Base-by-base conservation (phyloP, 2,113 vertebrate genomes). In the Oxyura jamaicensis region DNA sequence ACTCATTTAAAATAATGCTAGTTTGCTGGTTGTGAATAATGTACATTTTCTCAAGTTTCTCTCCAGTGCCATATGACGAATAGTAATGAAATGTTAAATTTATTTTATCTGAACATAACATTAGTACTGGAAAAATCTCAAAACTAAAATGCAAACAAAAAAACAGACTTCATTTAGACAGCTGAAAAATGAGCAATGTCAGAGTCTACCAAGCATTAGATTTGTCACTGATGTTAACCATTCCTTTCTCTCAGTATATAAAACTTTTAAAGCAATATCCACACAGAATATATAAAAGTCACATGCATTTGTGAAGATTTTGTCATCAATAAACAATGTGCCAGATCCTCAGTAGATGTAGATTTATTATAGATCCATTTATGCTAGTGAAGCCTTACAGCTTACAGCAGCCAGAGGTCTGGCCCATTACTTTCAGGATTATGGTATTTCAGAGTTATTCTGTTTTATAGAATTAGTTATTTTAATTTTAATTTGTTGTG, bases 51-150 rank as follows among this genome's bases (percentile, higher is more conserved):
- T 91, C 42, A 73, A 90, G 63, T 87, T 92, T 84, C 4, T 79
- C 48, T 56, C 42, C 39, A 73, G 26, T 68, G 13, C 4, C 33
- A 17, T 60, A 78, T 33, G 35, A 88, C 86, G 66, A 95, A 91
- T 75, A 89, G 33, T 53, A 92, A 82, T 39, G 60, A 88, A 81
- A 21, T 10, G 26, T 62, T 91, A 91, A 91, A 84, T 87, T 92
- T 60, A 72, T 93, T 93, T 95, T 93, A 74, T 79, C 53, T 84
- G 26, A 71, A 66, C 23, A 42, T 89, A 81, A 75, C 33, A 2
- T 0, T 66, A 74, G 90, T 83, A 78, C 20, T 26, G 35, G 8
- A 76, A 95, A 95, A 89, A 82, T 42, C 17, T 36, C 2, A 14
- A 29, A 71, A 72, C n/a, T n/a, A n/a, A 72, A 82, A 29, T 13